Percentiles rank a stretch among this genome's conserved stretches.
These are phyloP conservation scores for Pomacea maculata DNA, from an alignment of 1,140 invertebrate species.

Conservation along the genomic window DNA sequence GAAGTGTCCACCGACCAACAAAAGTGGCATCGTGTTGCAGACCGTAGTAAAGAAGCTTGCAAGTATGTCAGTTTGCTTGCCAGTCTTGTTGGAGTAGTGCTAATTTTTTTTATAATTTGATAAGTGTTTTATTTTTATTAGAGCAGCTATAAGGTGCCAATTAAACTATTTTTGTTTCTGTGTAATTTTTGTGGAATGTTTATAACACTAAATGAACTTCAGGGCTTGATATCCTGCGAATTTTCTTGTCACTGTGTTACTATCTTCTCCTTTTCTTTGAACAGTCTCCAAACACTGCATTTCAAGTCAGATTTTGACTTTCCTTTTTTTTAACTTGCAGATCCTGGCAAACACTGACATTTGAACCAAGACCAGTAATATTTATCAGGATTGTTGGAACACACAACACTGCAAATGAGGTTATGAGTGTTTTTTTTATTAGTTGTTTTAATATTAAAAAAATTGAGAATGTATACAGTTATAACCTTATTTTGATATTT, in stretches of 20 bases:
- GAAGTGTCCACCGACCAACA: conserved; percentile 93
- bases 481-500: too few species aligned
- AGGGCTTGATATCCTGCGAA: too few species aligned
- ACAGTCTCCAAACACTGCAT: not conserved
- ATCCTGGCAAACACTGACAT: conserved; percentile 88
- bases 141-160: not conserved
- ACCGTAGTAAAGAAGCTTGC: conserved; percentile 79
- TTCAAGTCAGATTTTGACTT: not conserved
- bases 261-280: too few species aligned
- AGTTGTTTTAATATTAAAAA: too few species aligned
- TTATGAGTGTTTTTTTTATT: conserved; percentile 25
- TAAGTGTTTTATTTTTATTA: not conserved
- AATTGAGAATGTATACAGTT: too few species aligned
- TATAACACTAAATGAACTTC: too few species aligned
- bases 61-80: conserved; percentile 67
- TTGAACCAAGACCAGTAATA: conserved; percentile 84
- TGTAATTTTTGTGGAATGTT: too few species aligned
- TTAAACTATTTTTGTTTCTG: not conserved
- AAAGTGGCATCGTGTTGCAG: conserved; percentile 85
- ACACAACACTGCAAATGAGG: conserved; percentile 95
- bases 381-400: conserved; percentile 95
- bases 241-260: too few species aligned
- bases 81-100: not conserved
- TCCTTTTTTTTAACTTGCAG: conserved; percentile 34
- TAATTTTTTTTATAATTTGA: not conserved